These are phyloP conservation scores for Poecilus cupreus DNA, from an alignment of 2,888 invertebrate genomes.

Conservation along the genomic window DNA sequence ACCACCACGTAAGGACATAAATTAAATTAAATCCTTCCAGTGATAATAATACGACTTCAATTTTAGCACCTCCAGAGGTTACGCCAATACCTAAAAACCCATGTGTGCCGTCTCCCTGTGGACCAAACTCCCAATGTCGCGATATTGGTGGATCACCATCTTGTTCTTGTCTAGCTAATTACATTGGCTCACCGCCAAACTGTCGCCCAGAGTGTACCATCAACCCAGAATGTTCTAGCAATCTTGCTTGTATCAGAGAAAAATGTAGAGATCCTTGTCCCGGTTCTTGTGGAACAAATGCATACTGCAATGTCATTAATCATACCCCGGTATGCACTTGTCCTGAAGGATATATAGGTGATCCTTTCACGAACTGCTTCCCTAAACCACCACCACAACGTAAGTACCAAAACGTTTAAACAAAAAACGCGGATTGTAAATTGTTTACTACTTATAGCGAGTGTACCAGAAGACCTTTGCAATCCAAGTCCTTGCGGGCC, in stretches of 20 bases:
- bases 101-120: conserved; percentile 80
- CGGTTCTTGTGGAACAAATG: conserved; percentile 78
- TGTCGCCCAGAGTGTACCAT: conserved; percentile 85
- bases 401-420: conserved; percentile 17
- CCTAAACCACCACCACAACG: conserved; percentile 65
- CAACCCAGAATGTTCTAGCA: conserved; percentile 82
- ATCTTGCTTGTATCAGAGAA: conserved; percentile 81
- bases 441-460: conserved; percentile 1
- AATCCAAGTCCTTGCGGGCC: conserved; percentile 70
- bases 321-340: conserved; percentile 78
- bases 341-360: conserved; percentile 76
- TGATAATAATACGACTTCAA: not conserved
- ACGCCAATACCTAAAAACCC: conserved; percentile 72
- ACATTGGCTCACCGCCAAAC: conserved; percentile 81
- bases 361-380: conserved; percentile 74
- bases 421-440: too few relatives aligned
- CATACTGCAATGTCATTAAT: conserved; percentile 79
- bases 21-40: conserved; percentile 30
- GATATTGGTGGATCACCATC: conserved; percentile 80
- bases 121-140: conserved; percentile 80
- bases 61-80: conserved; percentile 70
- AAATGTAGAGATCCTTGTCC: conserved; percentile 84
- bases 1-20: conserved; percentile 77
- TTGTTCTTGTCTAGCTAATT: conserved; percentile 83
- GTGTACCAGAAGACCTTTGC: conserved; percentile 64